These are phyloP conservation scores for Trichonephila clavipes DNA, from an alignment of 1,140 invertebrate genomes.

Conservation along the genomic window DNA sequence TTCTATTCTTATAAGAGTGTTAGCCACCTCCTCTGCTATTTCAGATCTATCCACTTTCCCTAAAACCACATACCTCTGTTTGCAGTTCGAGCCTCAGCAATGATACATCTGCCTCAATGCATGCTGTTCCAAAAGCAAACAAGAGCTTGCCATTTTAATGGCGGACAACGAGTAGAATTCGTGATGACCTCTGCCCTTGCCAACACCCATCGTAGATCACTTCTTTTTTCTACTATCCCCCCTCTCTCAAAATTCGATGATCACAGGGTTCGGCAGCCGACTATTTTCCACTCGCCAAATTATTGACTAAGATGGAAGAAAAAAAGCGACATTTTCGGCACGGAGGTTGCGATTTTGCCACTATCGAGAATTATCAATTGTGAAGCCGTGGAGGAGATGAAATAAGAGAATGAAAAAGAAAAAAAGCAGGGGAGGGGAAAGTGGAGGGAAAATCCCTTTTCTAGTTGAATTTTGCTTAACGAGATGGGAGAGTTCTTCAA, in stretches of 20 bases:
- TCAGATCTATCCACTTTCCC: not conserved
- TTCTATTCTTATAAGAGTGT: slow-evolving; percentile 33
- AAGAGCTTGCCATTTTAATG: slow-evolving; percentile 9
- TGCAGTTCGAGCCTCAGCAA: not conserved
- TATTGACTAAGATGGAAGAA: not conserved
- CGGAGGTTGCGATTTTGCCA: slow-evolving; percentile 57
- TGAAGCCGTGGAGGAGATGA: not conserved
- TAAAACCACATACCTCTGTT: not conserved
- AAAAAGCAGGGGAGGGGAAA: not conserved
- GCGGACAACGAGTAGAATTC: slow-evolving; percentile 9
- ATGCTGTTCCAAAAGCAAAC: slow-evolving; percentile 27
- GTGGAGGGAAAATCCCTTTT: not conserved
- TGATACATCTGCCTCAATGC: slow-evolving; percentile 20
- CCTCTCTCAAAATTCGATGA: slow-evolving; percentile 39
- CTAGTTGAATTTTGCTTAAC: not conserved
- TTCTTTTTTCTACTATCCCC: not conserved
- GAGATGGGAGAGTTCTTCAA: not conserved
- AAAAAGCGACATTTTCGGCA: slow-evolving; percentile 56
- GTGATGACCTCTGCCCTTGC: slow-evolving; percentile 54
- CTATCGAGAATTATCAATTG: slow-evolving; percentile 15
- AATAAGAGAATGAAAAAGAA: not conserved
- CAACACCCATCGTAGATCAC: slow-evolving; percentile 50
- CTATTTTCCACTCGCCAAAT: slow-evolving; percentile 48
- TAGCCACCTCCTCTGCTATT: slow-evolving; percentile 40
- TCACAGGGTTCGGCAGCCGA: slow-evolving; percentile 48